Evolutionary conservation across 2,888 invertebrate species (phyloP), one percentile per base, ranked within the genome.

Genomic region (Agrotis exclamationis): DNA sequence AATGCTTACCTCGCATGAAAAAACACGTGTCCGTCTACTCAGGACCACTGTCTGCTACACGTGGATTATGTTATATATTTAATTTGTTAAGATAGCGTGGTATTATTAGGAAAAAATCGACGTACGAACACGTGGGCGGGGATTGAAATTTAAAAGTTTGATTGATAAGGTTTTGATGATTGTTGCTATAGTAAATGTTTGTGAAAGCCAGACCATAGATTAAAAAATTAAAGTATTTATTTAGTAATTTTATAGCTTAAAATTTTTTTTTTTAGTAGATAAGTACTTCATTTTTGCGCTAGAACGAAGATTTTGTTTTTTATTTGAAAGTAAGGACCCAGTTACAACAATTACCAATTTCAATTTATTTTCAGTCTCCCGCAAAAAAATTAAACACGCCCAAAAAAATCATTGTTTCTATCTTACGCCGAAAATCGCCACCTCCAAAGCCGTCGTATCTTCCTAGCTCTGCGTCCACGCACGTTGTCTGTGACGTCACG

Each of bases 1-100:
- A 71, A 53, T 53, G 64, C 84, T 58, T 75, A 76, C 74, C 83
- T 84, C 88, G 89, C 89, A 88, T 90, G 91, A 87, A 69, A 64
- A 68, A 84, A 85, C 92, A 92, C 92, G 92, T 92, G 90, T 78
- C 74, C 78, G 87, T 81, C 79, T 85, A 80, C 60, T 76, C 75
- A 63, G 68, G 82, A 82, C 71, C 85, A 79, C 84, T 88, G 88
- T 91, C 89, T 89, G 84, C 83, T 78, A 68, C 82, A 82, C 88
- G 74, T 77, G 62, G 79, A 79, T 79, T 69, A 73, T 45, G 45
- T 50, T 77, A 20, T 44, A 59, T 76, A 14, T 33, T 24, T 24
- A 18, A 24, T 64, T 33, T 14, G 47, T 51, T 28, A 54, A 50
- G 54, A 82, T 82, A 79, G 56, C 45, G 20, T 45, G 24, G 33